Evolutionary conservation across 2,888 invertebrate genomes (phyloP).

Genomic region (Keiferia lycopersicella): DNA sequence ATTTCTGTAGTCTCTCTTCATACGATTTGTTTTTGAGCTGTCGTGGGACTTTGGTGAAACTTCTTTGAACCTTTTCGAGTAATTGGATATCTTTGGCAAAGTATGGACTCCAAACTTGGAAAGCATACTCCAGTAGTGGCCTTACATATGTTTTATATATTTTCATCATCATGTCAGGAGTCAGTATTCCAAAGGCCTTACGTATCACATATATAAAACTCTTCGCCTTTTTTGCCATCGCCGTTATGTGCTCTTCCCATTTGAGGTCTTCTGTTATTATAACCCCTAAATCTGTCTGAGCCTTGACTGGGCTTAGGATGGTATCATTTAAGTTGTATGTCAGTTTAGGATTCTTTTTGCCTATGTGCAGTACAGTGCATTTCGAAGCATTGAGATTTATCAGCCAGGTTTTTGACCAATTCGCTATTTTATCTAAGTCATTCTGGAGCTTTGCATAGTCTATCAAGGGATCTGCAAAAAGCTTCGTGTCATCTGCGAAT

Average conservation of each 20-base stretch:
- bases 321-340: background rate
- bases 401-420: conserved; percentile 18
- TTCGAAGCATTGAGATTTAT: conserved; percentile 10
- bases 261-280: background rate
- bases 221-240: conserved; percentile 11
- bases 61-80: background rate
- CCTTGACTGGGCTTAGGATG: background rate
- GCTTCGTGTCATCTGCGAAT: conserved; percentile 23
- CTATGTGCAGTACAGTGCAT: conserved; percentile 10
- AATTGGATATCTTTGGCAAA: background rate
- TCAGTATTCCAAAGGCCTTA: conserved; percentile 21
- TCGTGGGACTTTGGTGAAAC: conserved; percentile 4
- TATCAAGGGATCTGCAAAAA: conserved; percentile 17
- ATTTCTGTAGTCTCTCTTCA: background rate
- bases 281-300: no score
- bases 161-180: conserved; percentile 17
- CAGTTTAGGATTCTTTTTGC: background rate
- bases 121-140: conserved; percentile 7
- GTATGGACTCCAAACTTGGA: conserved; percentile 4
- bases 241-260: conserved; percentile 12
- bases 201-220: conserved; percentile 15
- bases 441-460: background rate
- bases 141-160: background rate
- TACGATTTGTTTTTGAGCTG: background rate
- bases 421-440: conserved; percentile 18